Percentiles rank a stretch among this genome's conserved stretches.
Evolutionary conservation across 92 coral and sea anemone genomes (phyloP).

Genomic region (Paramuricea clavata): DNA sequence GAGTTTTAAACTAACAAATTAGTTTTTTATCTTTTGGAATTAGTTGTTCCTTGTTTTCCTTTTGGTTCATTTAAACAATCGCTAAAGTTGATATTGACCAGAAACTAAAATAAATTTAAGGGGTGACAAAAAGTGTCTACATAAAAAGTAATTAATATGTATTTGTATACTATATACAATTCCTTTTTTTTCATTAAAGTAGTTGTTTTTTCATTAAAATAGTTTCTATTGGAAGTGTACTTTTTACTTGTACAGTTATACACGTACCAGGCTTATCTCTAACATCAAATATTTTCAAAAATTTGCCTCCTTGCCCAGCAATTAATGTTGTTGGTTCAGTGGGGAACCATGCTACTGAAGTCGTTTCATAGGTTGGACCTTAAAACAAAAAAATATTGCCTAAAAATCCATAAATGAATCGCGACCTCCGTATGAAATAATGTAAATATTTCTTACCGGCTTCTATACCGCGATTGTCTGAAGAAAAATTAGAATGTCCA

Average conservation of each 20-base stretch:
- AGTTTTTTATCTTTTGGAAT: no score
- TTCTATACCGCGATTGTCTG: slow-evolving; percentile 33
- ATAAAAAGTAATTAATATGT: no score
- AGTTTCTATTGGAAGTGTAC: no score
- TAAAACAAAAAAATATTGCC: background rate
- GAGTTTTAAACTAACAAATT: background rate
- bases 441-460: slow-evolving; percentile 9
- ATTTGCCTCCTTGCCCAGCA: slow-evolving; percentile 96
- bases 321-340: slow-evolving; percentile 81
- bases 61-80: no score
- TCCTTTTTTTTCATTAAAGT: no score
- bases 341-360: slow-evolving; percentile 93
- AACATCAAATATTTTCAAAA: slow-evolving; percentile 89
- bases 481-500: slow-evolving; percentile 22
- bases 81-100: no score
- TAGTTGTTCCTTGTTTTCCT: no score
- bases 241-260: background rate
- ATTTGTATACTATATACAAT: no score
- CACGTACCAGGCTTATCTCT: slow-evolving; percentile 70
- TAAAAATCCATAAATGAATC: background rate
- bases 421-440: background rate
- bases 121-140: no score
- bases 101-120: no score
- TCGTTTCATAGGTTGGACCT: slow-evolving; percentile 85
- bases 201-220: no score